phyloP scores from a whole-genome alignment of 1,140 invertebrate species.

The Apis dorsata region DNA sequence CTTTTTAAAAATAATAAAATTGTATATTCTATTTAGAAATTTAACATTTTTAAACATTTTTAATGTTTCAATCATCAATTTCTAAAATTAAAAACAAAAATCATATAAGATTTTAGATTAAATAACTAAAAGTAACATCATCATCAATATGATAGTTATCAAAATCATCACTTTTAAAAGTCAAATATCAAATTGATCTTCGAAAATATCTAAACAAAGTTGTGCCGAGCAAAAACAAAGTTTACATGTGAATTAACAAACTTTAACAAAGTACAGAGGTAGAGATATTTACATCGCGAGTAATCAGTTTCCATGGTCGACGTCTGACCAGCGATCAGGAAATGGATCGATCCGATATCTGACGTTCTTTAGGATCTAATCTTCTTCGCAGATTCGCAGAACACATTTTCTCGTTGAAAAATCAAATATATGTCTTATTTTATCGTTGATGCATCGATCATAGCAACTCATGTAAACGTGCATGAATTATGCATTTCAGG shows the following conservation, averaged over 20 bases:
- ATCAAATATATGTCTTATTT: not conserved
- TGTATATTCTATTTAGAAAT: too few species aligned
- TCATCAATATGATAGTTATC: not conserved
- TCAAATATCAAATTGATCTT: not conserved
- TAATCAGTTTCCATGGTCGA: constrained; percentile 8
- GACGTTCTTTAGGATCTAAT: constrained; percentile 29
- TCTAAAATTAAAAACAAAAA: too few species aligned
- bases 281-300: constrained; percentile 8
- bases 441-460: not conserved
- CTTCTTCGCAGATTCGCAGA: constrained; percentile 14
- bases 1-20: too few species aligned
- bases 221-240: too few species aligned
- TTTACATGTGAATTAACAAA: not conserved
- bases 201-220: not conserved
- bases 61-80: too few species aligned
- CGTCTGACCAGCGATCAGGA: not conserved
- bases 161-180: too few species aligned
- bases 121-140: too few species aligned
- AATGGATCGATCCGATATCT: constrained; percentile 32
- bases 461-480: not conserved
- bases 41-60: too few species aligned
- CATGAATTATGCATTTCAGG: not conserved
- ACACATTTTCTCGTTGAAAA: constrained; percentile 2
- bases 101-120: too few species aligned
- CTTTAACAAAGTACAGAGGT: not conserved